Conservation (phyloP, 2,888 invertebrate genomes). For the Xanthorhoe spadicearia region DNA sequence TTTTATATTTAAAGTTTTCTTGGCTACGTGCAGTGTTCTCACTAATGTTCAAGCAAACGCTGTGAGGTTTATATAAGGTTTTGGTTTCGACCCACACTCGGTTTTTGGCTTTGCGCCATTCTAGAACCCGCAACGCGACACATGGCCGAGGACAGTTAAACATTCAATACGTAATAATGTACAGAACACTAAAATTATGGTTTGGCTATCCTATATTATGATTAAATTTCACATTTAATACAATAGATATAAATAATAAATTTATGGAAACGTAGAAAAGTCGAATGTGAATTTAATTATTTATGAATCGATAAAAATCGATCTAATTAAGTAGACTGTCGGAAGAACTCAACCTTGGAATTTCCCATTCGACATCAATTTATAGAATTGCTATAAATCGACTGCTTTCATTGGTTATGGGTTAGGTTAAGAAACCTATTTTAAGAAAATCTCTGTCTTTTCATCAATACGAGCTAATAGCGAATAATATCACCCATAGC, state of each 20-base stretch:
- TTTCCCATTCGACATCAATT: not conserved
- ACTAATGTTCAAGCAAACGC: not conserved
- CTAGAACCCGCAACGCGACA: conserved; percentile 26
- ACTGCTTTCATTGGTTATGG: not conserved
- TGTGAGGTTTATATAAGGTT: conserved; percentile 5
- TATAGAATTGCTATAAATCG: not conserved
- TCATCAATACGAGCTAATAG: too few species aligned
- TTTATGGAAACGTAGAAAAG: not conserved
- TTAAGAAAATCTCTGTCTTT: not conserved
- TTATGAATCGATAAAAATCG: not conserved
- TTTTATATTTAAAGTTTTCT: not conserved
- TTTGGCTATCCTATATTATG: not conserved
- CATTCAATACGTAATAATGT: not conserved
- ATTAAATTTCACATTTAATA: not conserved
- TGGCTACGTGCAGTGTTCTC: not conserved
- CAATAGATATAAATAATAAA: too few species aligned
- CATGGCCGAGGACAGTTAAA: not conserved
- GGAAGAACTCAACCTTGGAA: not conserved
- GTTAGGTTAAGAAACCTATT: not conserved
- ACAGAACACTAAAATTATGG: not conserved
- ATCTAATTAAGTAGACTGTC: not conserved
- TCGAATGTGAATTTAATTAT: not conserved
- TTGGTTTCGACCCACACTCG: conserved; percentile 14
- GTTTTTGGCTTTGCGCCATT: conserved; percentile 26
- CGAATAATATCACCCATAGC: too few species aligned